Evolutionary conservation across 2,888 invertebrate species (phyloP), one percentile per base, ranked within the genome.

Genomic region (Tipula vernalis): DNA sequence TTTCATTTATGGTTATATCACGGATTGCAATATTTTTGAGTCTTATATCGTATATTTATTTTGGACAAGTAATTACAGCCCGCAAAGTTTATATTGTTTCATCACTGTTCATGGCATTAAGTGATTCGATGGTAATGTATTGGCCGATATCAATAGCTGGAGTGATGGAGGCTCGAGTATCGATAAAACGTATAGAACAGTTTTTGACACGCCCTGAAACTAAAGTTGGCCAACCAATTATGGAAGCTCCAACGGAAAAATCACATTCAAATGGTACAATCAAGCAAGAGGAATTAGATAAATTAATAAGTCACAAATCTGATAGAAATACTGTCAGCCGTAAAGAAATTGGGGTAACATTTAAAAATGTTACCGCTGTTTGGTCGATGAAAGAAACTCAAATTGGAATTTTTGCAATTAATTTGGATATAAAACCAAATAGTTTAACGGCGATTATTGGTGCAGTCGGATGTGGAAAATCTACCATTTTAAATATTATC

Each of bases 81-180:
- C 95, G 96, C 86, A 95, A 94, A 90, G 94, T 96, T 0, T 97
- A 96, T 90, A 95, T 96, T 8, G 93, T 96, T 51, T 95, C 96
- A 41, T 95, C 97, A 0, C 95, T 97, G 88, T 97, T 96, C 90
- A 96, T 96, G 89, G 95, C 96, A 87, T 91, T 97, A 3, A 94
- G 96, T 84, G 94, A 95, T 87, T 94, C 95, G 0, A 93, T 97
- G 91, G 96, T 96, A 0, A 95, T 96, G 51, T 97, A 96, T 90
- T 95, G 97, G 89, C 97, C 97, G 0, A 92, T 94, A 89, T 96
- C 96, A 0, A 94, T 97, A 57, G 95, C 95, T 1, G 95, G 95
- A 89, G 93, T 95, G 0, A 93, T 96, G 0, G 97, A 97, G 89
- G 95, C 95, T 0, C 92, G 94, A 84, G 95, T 97, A 0, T 96